Evolutionary conservation across 2,113 vertebrate species (phyloP), one percentile per base, ranked within the genome.

Genomic region (Hyperopisus bebe): DNA sequence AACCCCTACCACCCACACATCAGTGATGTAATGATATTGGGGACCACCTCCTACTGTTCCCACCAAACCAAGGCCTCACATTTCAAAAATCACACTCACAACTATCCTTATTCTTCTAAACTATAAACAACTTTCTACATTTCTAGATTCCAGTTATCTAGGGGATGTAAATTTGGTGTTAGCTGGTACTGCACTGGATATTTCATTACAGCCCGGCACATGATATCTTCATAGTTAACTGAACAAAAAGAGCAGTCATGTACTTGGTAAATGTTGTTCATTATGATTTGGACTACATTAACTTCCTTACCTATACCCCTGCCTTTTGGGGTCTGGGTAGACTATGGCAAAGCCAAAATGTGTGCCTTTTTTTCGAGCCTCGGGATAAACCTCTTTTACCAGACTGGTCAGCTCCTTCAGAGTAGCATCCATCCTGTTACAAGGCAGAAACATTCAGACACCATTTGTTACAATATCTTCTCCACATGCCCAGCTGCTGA

Each of bases 301-400:
- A 11, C 24, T 86, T 4, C 91, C 91, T 92, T 94, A 99, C 98
- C 98, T 97, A 93, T 99, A 99, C 8, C 96, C 95, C 89, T 97
- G 98, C 90, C 97, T 96, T 94, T 98, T 97, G 35, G 97, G 97
- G 91, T 99, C 98, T 1, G 98, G 98, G 90, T 96, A 99, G 88
- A 99, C 98, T 39, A 99, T 99, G 15, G 98, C 97, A 86, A 99
- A 99, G 90, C 97, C 97, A 93, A 99, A 99, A 93, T 99, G 97
- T 0, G 98, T 99, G 90, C 98, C 98, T 91, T 99, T 99, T 95
- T 99, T 99, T 85, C 98, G 96, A 89, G 98, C 98, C 90, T 99
- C 98, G 46, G 98, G 98, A 92, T 99, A 99, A 62, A 99, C 98
- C 94, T 99, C 98, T 91, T 99, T 99, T 91, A 99, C 98, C 91